phyloP scores from a whole-genome alignment of 1,140 invertebrate genomes.

The Bombus terrestris region DNA sequence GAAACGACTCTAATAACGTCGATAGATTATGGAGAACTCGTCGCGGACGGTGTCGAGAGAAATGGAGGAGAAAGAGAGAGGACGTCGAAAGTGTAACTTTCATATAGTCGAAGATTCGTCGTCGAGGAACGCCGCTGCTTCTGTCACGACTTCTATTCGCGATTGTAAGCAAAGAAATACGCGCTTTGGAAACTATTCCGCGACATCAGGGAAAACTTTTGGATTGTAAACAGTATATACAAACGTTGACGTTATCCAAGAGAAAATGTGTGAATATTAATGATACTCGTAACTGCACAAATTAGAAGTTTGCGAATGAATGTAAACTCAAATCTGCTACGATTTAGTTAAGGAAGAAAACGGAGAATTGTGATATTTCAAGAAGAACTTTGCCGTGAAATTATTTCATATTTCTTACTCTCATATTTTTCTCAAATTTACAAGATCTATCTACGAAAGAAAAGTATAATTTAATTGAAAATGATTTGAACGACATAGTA shows the following conservation, averaged over 20 bases:
- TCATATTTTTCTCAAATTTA: background rate
- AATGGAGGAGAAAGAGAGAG: background rate
- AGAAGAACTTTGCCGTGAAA: background rate
- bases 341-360: background rate
- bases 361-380: no score
- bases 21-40: constrained; percentile 56
- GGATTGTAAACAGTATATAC: background rate
- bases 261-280: background rate
- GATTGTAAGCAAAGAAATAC: background rate
- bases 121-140: background rate
- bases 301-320: background rate
- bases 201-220: background rate
- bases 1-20: constrained; percentile 49
- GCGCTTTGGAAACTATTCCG: background rate
- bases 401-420: background rate
- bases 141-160: background rate
- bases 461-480: background rate
- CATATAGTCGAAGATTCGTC: background rate
- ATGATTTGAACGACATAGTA: background rate
- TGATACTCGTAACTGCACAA: background rate
- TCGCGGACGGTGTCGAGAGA: background rate
- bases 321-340: background rate
- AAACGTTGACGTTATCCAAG: background rate
- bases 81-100: constrained; percentile 19
- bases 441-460: background rate